Evolutionary conservation across 2,113 vertebrate genomes (phyloP), one percentile per base, ranked within the genome.

Genomic region (Anhinga rufa): DNA sequence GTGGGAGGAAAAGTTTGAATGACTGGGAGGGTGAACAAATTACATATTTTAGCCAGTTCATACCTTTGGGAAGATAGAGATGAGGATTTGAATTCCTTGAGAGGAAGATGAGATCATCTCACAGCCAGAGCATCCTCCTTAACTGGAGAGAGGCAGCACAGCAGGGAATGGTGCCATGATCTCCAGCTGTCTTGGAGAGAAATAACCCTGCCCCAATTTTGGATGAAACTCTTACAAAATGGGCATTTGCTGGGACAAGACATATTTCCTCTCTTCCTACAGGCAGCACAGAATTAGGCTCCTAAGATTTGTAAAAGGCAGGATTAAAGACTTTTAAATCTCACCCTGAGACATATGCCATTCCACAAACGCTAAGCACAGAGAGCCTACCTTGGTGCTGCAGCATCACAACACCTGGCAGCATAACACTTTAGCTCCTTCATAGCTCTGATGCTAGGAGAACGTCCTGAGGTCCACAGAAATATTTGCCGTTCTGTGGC

Each of bases 331-430:
- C 32, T 74, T 54, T 55, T 49, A 44, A 80, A 52, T 72, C 36
- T 60, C 54, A 38, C 4, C 9, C 14, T 34, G 60, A 60, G 17
- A 31, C 3, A 3, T 6, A 14, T 1, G 4, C 3, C 9, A 2
- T 31, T 61, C 15, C 7, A 4, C 20, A 74, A 34, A 36, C 0
- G 0, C 49, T 48, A 57, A 58, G 10, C 14, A 32, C 8, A 12
- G 26, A 60, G 38, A 28, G 10, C 14, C 14, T 49, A 4, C 8
- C 7, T 54, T 68, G 25, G 42, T 62, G 34, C 21, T 82, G 22
- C 9, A 24, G 31, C 12, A 57, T 49, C 16, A 11, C 9, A 44
- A 5, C 2, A 2, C 14, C 49, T 4, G 1, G 17, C 57, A 69
- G 6, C 2, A 2, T 15, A 57, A 34, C 3, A 10, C 21, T 71